Evolutionary conservation across 2,888 invertebrate genomes (phyloP).

Genomic region (Drosophila setosimentum): DNA sequence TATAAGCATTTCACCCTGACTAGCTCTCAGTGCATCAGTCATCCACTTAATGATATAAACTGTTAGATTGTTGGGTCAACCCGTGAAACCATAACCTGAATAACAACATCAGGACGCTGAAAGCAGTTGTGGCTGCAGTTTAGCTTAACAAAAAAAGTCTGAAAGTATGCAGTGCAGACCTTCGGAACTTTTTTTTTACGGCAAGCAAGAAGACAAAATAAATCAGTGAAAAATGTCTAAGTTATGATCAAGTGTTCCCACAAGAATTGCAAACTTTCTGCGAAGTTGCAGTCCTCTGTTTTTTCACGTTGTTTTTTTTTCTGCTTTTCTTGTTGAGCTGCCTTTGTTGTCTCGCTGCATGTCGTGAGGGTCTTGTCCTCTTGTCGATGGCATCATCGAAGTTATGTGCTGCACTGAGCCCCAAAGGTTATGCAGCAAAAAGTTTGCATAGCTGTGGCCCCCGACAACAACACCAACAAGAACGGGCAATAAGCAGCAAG

Average conservation of each 20-base stretch:
- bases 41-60: slow-evolving; percentile 16
- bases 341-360: slow-evolving; percentile 68
- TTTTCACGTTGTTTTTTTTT: slow-evolving; percentile 1
- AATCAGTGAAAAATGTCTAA: slow-evolving; percentile 77
- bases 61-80: slow-evolving; percentile 39
- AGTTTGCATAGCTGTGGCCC: slow-evolving; percentile 63
- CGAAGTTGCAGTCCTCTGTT: slow-evolving; percentile 21
- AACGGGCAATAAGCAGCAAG: slow-evolving; percentile 19
- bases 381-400: slow-evolving; percentile 79
- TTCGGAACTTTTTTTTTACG: slow-evolving; percentile 23
- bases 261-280: slow-evolving; percentile 78
- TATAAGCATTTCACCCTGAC: slow-evolving; percentile 21
- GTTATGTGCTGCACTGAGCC: slow-evolving; percentile 60
- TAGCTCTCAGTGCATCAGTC: slow-evolving; percentile 22
- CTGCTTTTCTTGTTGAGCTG: slow-evolving; percentile 9
- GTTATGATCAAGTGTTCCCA: slow-evolving; percentile 81
- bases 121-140: slow-evolving; percentile 8
- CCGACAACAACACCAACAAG: slow-evolving; percentile 10
- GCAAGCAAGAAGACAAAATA: slow-evolving; percentile 44
- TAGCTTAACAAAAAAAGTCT: slow-evolving; percentile 10
- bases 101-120: slow-evolving; percentile 22
- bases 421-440: slow-evolving; percentile 60
- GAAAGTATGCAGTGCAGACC: slow-evolving; percentile 42
- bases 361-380: slow-evolving; percentile 12
- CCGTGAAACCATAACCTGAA: slow-evolving; percentile 41